Percentiles rank a stretch among this genome's conserved stretches.
phyloP scores from a whole-genome alignment of 1,140 invertebrate species.

The Pogonus chalceus region DNA sequence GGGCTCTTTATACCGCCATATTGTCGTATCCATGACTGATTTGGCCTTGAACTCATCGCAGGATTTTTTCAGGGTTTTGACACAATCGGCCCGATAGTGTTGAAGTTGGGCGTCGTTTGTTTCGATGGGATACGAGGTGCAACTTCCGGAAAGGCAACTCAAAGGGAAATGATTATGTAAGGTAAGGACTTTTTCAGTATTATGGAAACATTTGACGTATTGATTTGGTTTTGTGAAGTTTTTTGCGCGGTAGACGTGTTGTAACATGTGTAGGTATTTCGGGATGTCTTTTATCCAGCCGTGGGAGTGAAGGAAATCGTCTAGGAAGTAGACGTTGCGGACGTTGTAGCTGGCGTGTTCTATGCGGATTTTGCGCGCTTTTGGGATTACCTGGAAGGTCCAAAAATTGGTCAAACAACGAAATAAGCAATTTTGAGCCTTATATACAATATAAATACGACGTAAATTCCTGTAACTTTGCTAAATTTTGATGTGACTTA shows the following conservation, averaged over 20 bases:
- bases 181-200: conserved; percentile 77
- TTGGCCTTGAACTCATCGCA: conserved; percentile 76
- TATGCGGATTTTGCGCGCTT: conserved; percentile 57
- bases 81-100: conserved; percentile 88
- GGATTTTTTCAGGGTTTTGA: conserved; percentile 69
- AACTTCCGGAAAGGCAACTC: conserved; percentile 73
- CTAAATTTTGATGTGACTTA: no score
- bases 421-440: no score
- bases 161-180: conserved; percentile 90
- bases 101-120: conserved; percentile 79
- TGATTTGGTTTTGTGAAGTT: conserved; percentile 90
- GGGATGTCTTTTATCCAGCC: conserved; percentile 76
- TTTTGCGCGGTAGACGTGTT: conserved; percentile 80
- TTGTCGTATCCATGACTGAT: conserved; percentile 73
- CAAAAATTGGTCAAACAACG: no score
- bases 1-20: conserved; percentile 77
- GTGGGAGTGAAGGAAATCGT: conserved; percentile 74
- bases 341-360: conserved; percentile 77
- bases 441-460: no score
- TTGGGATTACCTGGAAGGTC: conserved; percentile 53
- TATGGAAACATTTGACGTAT: conserved; percentile 91
- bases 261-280: conserved; percentile 86
- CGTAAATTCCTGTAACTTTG: no score
- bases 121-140: conserved; percentile 77
- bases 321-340: conserved; percentile 89